These are phyloP conservation scores for Drosophila grimshawi DNA, from an alignment of 1,140 invertebrate species.

Conservation along the genomic window DNA sequence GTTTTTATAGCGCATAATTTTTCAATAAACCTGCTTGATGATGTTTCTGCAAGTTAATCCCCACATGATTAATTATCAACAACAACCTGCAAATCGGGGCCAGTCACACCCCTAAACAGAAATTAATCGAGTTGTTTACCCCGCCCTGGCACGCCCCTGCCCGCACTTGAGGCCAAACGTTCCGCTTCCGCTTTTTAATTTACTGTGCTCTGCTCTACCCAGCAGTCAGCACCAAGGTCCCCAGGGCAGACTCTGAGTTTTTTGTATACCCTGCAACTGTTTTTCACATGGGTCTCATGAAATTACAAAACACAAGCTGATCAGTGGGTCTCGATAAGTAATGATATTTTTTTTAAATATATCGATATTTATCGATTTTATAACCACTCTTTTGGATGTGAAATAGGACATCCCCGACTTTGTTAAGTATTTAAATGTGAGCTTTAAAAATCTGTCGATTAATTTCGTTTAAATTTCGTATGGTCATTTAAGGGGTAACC, in stretches of 20 bases:
- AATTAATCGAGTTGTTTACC: constrained; percentile 46
- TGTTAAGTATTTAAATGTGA: no score
- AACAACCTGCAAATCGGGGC: constrained; percentile 55
- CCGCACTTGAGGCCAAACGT: constrained; percentile 4
- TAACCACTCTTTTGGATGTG: no score
- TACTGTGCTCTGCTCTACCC: constrained; percentile 41
- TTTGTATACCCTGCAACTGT: constrained; percentile 1
- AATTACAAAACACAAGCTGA: no score
- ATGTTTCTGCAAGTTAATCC: constrained; percentile 70
- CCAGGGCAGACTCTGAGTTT: constrained; percentile 25
- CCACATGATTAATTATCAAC: constrained; percentile 81
- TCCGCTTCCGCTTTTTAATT: constrained; percentile 69
- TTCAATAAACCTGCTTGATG: constrained; percentile 72
- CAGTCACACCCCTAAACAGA: constrained; percentile 32
- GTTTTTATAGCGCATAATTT: constrained; percentile 66
- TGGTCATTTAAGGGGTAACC: neutral
- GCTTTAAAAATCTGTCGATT: no score
- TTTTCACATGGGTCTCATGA: neutral
- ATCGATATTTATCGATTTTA: neutral
- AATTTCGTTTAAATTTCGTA: no score
- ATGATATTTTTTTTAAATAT: neutral
- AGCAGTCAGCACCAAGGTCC: constrained; percentile 15
- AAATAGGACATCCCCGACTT: no score
- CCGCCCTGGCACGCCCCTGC: neutral
- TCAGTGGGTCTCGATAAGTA: neutral